These are phyloP conservation scores for Xiphorhynchus erythropygius DNA, from an alignment of 2,797 vertebrate genomes.

Conservation along the genomic window DNA sequence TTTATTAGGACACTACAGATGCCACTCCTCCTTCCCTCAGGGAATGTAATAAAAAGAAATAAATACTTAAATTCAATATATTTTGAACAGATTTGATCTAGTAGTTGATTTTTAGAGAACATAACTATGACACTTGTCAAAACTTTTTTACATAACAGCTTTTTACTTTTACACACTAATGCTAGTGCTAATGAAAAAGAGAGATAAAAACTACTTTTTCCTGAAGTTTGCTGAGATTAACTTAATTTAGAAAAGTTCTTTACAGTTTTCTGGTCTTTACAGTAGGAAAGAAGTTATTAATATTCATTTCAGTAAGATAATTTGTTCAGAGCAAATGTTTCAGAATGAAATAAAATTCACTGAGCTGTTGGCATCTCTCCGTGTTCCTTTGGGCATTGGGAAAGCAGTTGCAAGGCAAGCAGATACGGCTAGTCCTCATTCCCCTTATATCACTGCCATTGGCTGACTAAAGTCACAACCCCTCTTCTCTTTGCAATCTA, in stretches of 20 bases:
- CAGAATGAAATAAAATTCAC: background rate
- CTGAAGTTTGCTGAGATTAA: background rate
- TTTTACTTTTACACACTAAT: background rate
- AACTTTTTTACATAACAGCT: background rate
- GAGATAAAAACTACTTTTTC: background rate
- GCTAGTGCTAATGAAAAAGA: background rate
- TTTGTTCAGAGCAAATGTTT: background rate
- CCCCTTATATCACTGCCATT: background rate
- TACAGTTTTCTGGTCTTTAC: background rate
- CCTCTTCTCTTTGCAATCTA: background rate
- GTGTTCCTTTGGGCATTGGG: background rate
- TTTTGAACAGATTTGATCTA: background rate
- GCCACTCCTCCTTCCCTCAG: background rate
- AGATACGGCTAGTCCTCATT: background rate
- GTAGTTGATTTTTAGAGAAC: background rate
- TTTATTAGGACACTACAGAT: background rate
- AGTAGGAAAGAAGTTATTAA: background rate
- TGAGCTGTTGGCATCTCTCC: background rate
- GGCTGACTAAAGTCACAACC: background rate
- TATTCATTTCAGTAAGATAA: background rate
- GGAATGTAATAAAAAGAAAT: background rate
- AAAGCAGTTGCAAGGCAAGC: background rate
- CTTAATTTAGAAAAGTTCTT: background rate
- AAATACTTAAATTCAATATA: background rate
- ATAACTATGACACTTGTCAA: background rate